Conservation (phyloP, 2,888 invertebrate genomes). For the Ophion ventricosus region DNA sequence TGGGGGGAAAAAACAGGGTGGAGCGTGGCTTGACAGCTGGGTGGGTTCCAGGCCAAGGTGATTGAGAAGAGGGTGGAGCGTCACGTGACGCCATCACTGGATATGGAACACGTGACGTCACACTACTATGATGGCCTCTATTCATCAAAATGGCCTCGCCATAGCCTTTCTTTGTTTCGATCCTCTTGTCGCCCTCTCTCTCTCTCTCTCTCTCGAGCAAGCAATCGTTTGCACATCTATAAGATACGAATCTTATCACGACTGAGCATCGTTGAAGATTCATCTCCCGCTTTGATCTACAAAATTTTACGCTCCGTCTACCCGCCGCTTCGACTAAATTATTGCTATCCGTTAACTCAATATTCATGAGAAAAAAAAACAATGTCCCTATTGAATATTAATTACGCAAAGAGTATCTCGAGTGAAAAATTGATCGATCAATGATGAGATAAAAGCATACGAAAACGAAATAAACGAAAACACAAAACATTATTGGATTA, state of each 20-base stretch:
- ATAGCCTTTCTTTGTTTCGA: slow-evolving; percentile 75
- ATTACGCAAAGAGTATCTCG: background rate
- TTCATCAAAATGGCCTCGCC: slow-evolving; percentile 85
- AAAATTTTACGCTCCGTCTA: slow-evolving; percentile 58
- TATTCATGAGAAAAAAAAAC: background rate
- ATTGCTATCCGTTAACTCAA: slow-evolving; percentile 51
- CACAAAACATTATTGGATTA: background rate
- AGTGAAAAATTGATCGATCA: background rate
- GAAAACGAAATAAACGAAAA: background rate
- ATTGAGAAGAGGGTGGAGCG: slow-evolving; percentile 87
- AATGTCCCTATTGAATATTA: background rate
- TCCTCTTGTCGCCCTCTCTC: slow-evolving; percentile 44
- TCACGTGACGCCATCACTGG: slow-evolving; percentile 83
- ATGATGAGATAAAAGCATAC: background rate
- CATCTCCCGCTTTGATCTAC: slow-evolving; percentile 55
- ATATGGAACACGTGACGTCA: slow-evolving; percentile 82
- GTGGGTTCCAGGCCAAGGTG: slow-evolving; percentile 84
- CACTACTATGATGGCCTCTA: slow-evolving; percentile 86
- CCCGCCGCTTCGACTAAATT: slow-evolving; percentile 51
- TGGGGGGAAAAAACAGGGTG: slow-evolving; percentile 81
- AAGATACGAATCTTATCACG: slow-evolving; percentile 24
- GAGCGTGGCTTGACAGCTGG: slow-evolving; percentile 83
- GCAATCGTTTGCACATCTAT: background rate
- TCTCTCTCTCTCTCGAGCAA: slow-evolving; percentile 1
- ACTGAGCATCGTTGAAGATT: slow-evolving; percentile 56